Evolutionary conservation across 2,113 vertebrate genomes (phyloP), one percentile per base, ranked within the genome.

Genomic region (Sinocyclocheilus rhinocerous): DNA sequence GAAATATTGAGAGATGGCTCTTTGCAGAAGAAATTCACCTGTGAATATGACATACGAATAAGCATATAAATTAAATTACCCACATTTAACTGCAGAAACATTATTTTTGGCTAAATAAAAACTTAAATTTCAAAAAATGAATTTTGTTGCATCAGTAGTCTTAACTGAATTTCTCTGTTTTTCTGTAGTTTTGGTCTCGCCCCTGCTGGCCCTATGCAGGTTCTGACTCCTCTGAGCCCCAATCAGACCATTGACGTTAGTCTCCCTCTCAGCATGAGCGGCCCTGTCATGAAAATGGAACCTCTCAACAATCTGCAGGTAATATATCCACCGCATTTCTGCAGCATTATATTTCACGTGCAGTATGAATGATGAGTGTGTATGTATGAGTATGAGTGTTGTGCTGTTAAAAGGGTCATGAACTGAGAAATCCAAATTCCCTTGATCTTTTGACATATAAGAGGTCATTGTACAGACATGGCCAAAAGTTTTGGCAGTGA

Each of bases 261-360:
- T 69, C 96, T 99, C 29, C 98, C 98, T 0, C 96, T 99, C 70
- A 97, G 94, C 92, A 99, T 95, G 0, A 95, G 96, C 1, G 98
- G 98, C 73, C 97, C 98, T 0, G 96, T 99, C 88, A 99, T 99
- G 98, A 99, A 99, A 94, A 99, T 99, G 97, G 98, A 99, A 1
- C 98, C 98, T 2, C 95, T 99, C 75, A 99, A 96, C 93, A 99
- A 99, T 86, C 96, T 99, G 12, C 98, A 99, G 97, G 97, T 99
- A 90, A 84, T 7, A 4, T 13, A 36, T 29, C 48, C n/a, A 69
- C 16, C 39, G 3, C 67, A 45, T 67, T 69, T 45, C 22, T 82
- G 26, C 24, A 48, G 61, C 9, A 24, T 81, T 3, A 18, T 39
- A 24, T 12, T 78, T 57, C 18, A 80, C 1, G 10, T 57, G 59